Base-by-base conservation (phyloP, 2,113 vertebrate species). In the Procavia capensis region DNA sequence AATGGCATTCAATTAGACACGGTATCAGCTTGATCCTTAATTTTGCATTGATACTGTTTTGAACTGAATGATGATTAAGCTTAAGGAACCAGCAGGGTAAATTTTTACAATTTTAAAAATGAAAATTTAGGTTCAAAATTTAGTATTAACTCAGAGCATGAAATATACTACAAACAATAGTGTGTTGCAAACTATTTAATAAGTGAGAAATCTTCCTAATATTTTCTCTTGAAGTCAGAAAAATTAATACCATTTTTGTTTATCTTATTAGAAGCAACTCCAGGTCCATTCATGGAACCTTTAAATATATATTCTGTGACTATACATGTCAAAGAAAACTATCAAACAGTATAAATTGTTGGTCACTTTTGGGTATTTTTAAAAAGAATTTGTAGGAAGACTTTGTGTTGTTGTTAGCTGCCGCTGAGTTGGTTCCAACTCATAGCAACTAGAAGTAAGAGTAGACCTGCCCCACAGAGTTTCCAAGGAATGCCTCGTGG, bases 201-300 rank as follows among this genome's bases (percentile, higher is more conserved):
- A 91, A 34, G 54, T 34, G 13, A 83, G 6, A 20, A 80, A 24
- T 88, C 27, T 84, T 78, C 74, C 29, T 85, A n/a, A 11, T 84
- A 57, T 47, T 88, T 76, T 80, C 45, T 9, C 22, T 50, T 70
- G 24, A 68, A 20, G 1, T 64, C 34, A 88, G 78, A 84, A 79
- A 94, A 93, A 76, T 68, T 91, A 8, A 93, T 27, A 39, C 47
- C 0, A 66, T 82, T 64, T 96, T 43, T 85, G 16, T 91, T 89
- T 97, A 88, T 82, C 24, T 96, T 74, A 29, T 43, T 61, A 96
- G 95, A 70, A 43, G 79, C 85, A 59, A 91, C 75, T 66, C 2
- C 24, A 39, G 57, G 31, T 57, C 45, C 22, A 57, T 6, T 39
- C n/a, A 36, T 17, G 36, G 88, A 85, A 39, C 27, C 17, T 64